Evolutionary conservation across 2,797 vertebrate species (phyloP).

Genomic region (Cetoscarus ocellatus): DNA sequence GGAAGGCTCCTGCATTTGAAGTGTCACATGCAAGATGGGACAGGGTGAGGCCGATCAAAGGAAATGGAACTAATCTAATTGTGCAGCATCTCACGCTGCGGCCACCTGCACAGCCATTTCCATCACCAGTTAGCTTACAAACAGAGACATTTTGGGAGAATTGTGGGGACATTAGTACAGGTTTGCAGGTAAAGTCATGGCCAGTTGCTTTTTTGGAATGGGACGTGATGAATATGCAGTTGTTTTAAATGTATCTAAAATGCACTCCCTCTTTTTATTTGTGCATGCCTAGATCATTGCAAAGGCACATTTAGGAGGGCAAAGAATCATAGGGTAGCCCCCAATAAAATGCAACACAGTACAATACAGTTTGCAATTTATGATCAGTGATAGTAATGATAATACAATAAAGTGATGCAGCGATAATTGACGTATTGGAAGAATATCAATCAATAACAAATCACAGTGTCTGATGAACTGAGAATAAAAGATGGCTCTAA

Average conservation of each 20-base stretch:
- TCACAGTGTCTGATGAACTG: too few species aligned
- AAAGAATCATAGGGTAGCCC: too few species aligned
- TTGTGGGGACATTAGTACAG: constrained; percentile 31
- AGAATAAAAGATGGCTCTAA: too few species aligned
- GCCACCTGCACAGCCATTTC: constrained; percentile 44
- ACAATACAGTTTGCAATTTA: too few species aligned
- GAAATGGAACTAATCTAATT: constrained; percentile 84
- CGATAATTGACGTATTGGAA: too few species aligned
- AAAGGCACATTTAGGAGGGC: too few species aligned
- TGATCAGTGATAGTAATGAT: too few species aligned
- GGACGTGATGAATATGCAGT: neutral
- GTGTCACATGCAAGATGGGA: constrained; percentile 78
- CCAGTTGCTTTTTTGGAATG: constrained; percentile 24
- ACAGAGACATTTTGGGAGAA: constrained; percentile 58
- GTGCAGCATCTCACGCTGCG: constrained; percentile 64
- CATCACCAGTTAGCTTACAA: constrained; percentile 32
- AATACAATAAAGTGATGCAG: too few species aligned
- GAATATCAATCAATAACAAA: too few species aligned
- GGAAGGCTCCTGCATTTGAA: constrained; percentile 76
- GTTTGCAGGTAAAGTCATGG: constrained; percentile 29
- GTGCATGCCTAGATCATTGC: too few species aligned
- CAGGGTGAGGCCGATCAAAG: constrained; percentile 77
- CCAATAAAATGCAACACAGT: too few species aligned
- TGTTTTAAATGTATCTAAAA: constrained; percentile 9
- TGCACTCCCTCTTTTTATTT: neutral